Conservation (phyloP, 2,888 invertebrate species). For the Parnassius glacialis region DNA sequence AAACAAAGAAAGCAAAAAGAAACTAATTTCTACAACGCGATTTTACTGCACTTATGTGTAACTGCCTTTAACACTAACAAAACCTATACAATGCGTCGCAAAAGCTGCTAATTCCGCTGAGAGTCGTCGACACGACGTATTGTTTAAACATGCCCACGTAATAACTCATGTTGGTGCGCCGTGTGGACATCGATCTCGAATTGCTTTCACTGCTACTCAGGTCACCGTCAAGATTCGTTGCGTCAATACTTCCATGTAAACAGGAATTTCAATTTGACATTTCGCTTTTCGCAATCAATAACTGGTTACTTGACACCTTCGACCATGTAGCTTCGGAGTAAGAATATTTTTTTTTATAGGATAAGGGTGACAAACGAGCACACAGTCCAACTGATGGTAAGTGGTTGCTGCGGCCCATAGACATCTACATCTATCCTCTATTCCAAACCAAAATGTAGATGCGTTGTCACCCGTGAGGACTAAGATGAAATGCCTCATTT, state of each 20-base stretch:
- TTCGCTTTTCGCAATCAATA: constrained; percentile 7
- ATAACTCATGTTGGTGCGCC: constrained; percentile 1
- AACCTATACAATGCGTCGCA: constrained; percentile 5
- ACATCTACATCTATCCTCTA: too few species aligned
- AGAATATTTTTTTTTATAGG: too few species aligned
- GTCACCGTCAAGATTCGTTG: constrained; percentile 5
- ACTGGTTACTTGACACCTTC: constrained; percentile 1
- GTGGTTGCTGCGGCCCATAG: too few species aligned
- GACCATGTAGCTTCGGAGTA: too few species aligned
- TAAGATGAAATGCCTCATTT: too few species aligned
- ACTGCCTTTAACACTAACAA: background rate
- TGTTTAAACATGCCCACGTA: constrained; percentile 16
- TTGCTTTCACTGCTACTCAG: constrained; percentile 16
- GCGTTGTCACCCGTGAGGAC: too few species aligned
- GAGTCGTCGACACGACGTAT: constrained; percentile 16
- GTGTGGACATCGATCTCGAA: background rate
- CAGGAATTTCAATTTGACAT: constrained; percentile 10
- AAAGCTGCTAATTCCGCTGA: constrained; percentile 14
- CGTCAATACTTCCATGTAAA: constrained; percentile 6
- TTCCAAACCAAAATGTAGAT: too few species aligned
- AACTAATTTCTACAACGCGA: background rate
- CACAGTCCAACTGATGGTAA: too few species aligned
- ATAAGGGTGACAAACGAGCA: too few species aligned
- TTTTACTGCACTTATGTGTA: background rate
- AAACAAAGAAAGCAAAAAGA: too few species aligned